phyloP scores from a whole-genome alignment of 2,797 vertebrate genomes.

The Peromyscus eremicus region DNA sequence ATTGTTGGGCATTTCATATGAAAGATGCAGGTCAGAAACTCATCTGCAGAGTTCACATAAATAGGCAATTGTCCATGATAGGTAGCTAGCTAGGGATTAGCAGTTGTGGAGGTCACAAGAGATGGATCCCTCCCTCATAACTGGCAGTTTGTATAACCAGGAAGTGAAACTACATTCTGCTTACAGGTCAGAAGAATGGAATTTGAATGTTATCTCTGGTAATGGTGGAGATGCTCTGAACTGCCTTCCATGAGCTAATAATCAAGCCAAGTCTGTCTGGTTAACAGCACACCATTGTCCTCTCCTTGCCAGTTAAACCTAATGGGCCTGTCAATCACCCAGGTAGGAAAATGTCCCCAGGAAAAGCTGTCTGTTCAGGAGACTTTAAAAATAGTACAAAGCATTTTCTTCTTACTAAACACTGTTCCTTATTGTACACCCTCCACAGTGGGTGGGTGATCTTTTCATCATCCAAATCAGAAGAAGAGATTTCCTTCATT shows the following conservation, averaged over 20 bases:
- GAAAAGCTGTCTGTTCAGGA: not conserved
- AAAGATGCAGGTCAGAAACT: not conserved
- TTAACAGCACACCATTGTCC: not conserved
- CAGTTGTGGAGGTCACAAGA: not conserved
- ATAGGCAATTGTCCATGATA: not conserved
- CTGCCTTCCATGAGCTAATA: not conserved
- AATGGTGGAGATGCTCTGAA: not conserved
- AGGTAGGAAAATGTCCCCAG: not conserved
- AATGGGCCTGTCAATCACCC: not conserved
- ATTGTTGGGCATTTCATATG: not conserved
- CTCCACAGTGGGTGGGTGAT: not conserved
- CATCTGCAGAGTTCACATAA: not conserved
- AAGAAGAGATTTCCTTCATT: not conserved
- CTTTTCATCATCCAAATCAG: not conserved
- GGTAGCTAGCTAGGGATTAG: not conserved
- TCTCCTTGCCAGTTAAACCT: not conserved
- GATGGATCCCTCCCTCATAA: not conserved
- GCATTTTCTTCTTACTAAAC: not conserved
- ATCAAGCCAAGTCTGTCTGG: not conserved
- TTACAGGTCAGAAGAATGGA: not conserved
- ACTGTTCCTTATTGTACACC: not conserved
- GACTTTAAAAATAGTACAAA: too few species aligned
- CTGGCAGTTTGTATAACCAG: not conserved
- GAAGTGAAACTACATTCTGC: not conserved
- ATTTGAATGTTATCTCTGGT: not conserved